Conservation (phyloP, 1,140 invertebrate genomes). For the Bradysia coprophila region DNA sequence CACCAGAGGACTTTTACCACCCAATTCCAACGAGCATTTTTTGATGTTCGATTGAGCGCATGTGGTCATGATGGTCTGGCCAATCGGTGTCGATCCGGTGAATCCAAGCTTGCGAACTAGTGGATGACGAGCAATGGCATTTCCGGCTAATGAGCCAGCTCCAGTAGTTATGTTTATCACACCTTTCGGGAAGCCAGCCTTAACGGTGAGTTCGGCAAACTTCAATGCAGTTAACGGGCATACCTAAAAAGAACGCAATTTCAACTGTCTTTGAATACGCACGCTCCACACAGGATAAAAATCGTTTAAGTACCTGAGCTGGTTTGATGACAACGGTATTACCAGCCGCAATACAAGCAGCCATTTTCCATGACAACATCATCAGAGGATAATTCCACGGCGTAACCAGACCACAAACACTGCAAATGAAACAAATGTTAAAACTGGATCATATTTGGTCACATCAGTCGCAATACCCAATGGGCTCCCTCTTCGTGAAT, state of each 20-base stretch:
- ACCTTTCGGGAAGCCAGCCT: constrained; percentile 83
- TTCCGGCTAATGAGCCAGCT: constrained; percentile 54
- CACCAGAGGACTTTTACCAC: constrained; percentile 87
- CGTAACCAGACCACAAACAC: constrained; percentile 85
- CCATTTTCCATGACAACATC: constrained; percentile 98
- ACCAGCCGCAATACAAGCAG: constrained; percentile 83
- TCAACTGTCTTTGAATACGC: no score
- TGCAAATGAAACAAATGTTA: constrained; percentile 11
- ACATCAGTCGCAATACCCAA: constrained; percentile 35
- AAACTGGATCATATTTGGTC: neutral
- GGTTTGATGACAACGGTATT: constrained; percentile 90
- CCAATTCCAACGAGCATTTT: constrained; percentile 81
- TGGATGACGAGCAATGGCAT: constrained; percentile 70
- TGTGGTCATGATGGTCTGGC: constrained; percentile 58
- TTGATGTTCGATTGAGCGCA: constrained; percentile 84
- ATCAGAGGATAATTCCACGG: constrained; percentile 97
- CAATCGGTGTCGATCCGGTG: constrained; percentile 81
- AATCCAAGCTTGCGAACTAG: constrained; percentile 80
- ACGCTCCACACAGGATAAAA: no score
- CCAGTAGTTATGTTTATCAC: constrained; percentile 87
- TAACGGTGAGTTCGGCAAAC: constrained; percentile 71
- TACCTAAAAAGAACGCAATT: no score
- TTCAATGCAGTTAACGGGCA: constrained; percentile 83
- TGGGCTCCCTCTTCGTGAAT: constrained; percentile 76
- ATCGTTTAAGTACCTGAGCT: constrained; percentile 52